Evolutionary conservation across 2,888 invertebrate species (phyloP), one percentile per base, ranked within the genome.

Genomic region (Campoplex nolae): DNA sequence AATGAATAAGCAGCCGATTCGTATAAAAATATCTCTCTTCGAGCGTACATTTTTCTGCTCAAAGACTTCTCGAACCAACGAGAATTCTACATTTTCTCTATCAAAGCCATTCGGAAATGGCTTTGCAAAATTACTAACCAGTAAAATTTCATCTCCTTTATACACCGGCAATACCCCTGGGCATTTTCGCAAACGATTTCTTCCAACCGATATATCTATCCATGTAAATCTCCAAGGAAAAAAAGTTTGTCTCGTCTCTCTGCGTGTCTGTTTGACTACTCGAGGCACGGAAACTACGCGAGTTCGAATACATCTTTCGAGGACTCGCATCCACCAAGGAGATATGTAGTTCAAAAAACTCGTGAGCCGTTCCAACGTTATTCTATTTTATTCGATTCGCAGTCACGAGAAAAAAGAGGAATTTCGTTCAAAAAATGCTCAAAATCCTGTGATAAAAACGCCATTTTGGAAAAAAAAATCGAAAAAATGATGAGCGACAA

Each of bases 21-120:
- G 58, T 11, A 62, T 62, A 28, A 23, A 62, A 62, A 28, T 28
- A 58, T 58, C 58, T 38, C 58, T 38, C 32, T 16, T 32, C 32
- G 13, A 62, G 32, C 58, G 32, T 32, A 3, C 35, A 38, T 67
- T 67, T 67, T n/a, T 38, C 38, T 38, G 3, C n/a, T 67, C n/a
- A 67, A 67, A 74, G 56, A 56, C 67, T 67, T 13, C 48, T 67
- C 67, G 35, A 42, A 16, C 23, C 58, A 76, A 48, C 62, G 62
- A 56, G 32, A 9, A 23, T 32, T 76, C 62, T 45, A 28, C 76
- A 45, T 75, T 75, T 75, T 38, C 9, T 62, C 9, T 62, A 48
- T 76, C 62, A 45, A 62, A 48, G 28, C 13, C 28, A 32, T 62
- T 35, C 54, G 13, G 54, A 35, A 74, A 56, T 6, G 23, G 16